Evolutionary conservation across 2,113 vertebrate species (phyloP).

Genomic region (Anoplopoma fimbria): DNA sequence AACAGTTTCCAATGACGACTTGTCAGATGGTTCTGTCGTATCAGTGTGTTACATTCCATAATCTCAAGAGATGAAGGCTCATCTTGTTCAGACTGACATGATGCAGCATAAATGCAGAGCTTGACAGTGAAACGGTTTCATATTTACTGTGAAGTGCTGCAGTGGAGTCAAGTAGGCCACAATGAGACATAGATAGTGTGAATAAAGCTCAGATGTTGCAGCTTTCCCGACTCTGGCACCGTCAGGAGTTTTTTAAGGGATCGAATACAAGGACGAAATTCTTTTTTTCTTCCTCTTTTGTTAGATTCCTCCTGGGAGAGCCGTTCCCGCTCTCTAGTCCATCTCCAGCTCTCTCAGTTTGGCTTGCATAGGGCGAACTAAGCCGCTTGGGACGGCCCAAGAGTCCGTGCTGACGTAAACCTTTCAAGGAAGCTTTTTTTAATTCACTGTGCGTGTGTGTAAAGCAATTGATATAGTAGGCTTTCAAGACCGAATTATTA

Average conservation of each 20-base stretch:
- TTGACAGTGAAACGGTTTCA: neutral
- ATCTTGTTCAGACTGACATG: neutral
- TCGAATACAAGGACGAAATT: neutral
- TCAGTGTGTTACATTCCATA: too few species aligned
- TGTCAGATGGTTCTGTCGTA: neutral
- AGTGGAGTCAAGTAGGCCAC: constrained; percentile 17
- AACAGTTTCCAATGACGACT: neutral
- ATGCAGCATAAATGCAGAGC: constrained; percentile 10
- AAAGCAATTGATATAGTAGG: constrained; percentile 27
- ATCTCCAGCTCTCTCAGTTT: constrained; percentile 41
- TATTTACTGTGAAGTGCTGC: constrained; percentile 1
- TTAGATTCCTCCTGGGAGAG: constrained; percentile 45
- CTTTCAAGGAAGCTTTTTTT: constrained; percentile 66
- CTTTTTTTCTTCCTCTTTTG: constrained; percentile 40
- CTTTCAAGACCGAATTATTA: constrained; percentile 26
- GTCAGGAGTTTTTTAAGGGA: constrained; percentile 8
- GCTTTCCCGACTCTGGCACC: constrained; percentile 3
- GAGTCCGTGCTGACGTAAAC: constrained; percentile 62
- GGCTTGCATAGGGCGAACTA: constrained; percentile 40
- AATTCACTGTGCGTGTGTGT: constrained; percentile 45
- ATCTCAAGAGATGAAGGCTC: too few species aligned
- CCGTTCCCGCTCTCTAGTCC: constrained; percentile 33
- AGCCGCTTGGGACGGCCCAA: constrained; percentile 57
- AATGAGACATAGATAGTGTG: neutral
- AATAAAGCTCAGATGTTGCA: constrained; percentile 17